Evolutionary conservation across 2,797 vertebrate species (phyloP), one percentile per base, ranked within the genome.

Genomic region (Scarus forsteni): DNA sequence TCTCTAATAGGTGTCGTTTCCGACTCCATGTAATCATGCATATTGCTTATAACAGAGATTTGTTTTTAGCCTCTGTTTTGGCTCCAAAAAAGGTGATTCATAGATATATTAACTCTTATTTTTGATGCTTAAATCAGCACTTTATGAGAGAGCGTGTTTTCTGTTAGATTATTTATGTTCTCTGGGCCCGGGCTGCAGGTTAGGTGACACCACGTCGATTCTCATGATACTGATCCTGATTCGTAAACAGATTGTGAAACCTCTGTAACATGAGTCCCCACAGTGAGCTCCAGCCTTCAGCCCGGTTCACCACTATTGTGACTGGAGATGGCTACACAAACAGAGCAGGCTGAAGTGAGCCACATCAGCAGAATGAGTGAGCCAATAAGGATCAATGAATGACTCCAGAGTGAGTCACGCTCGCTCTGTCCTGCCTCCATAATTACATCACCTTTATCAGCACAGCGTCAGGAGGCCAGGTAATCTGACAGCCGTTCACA

Each of bases 181-280:
- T 52, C 16, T 7, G 62, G 42, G 53, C 53, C 70, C 16, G 43
- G 9, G 43, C 35, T 35, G 18, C 64, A 66, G 72, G 70, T 76
- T 14, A 10, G 57, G 8, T 63, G 76, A 83, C 71, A 75, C 70
- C 59, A 1, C 58, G 70, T 35, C 68, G 61, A 54, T 72, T 58
- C 45, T 3, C 8, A 51, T 46, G 48, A 51, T 66, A 2, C 36
- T 61, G 75, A 67, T 61, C 51, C 43, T 69, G 59, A 64, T 61
- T 73, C 39, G 75, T 85, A 75, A 83, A 61, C 43, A 43, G 18
- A 5, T 59, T 74, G 67, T 19, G 15, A 81, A 77, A 46, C 71
- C 70, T 18, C 9, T 77, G 88, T 81, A 91, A 92, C 68, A 1
- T 0, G 86, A 90, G 48, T 58, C 51, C 27, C 5, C 59, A 14